These are phyloP conservation scores for Rhagonycha lutea DNA, from an alignment of 2,888 invertebrate species.

Conservation along the genomic window DNA sequence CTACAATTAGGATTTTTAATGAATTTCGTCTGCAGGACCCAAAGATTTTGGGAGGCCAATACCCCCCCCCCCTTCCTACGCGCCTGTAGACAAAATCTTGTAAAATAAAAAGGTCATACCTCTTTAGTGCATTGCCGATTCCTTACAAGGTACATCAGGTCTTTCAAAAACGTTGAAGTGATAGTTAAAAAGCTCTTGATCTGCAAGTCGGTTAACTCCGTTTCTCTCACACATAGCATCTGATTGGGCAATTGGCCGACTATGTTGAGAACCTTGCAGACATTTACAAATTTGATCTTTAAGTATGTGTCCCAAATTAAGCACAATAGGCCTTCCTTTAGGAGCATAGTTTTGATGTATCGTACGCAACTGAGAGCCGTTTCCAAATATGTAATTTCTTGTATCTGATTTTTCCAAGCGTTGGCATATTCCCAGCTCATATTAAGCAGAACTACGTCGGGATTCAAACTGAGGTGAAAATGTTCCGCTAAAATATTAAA, in stretches of 20 bases:
- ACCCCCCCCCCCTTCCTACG: too few species aligned
- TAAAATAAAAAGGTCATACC: conserved; percentile 1
- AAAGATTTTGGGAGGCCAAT: too few species aligned
- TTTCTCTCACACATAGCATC: conserved; percentile 76
- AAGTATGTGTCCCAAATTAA: conserved; percentile 90
- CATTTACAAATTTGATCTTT: conserved; percentile 76
- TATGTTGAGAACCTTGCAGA: conserved; percentile 77
- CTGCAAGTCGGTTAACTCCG: conserved; percentile 70
- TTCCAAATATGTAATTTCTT: conserved; percentile 67
- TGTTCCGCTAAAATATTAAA: conserved; percentile 70
- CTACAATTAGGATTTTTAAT: too few species aligned
- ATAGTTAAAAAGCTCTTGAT: conserved; percentile 59
- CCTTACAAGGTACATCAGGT: conserved; percentile 55
- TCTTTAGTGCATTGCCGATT: conserved; percentile 43
- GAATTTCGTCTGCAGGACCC: too few species aligned
- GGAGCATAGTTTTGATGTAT: conserved; percentile 66
- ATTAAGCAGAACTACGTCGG: conserved; percentile 79
- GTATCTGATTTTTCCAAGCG: conserved; percentile 81
- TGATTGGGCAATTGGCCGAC: conserved; percentile 86
- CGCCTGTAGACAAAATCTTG: too few species aligned
- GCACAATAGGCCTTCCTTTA: conserved; percentile 80
- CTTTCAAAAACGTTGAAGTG: conserved; percentile 57
- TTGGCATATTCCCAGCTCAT: conserved; percentile 91
- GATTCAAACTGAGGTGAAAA: conserved; percentile 85
- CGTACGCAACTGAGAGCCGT: conserved; percentile 73